Percentiles rank a stretch among this genome's conserved stretches.
phyloP scores from a whole-genome alignment of 2,797 vertebrate genomes.

The Premnoplex brunnescens region DNA sequence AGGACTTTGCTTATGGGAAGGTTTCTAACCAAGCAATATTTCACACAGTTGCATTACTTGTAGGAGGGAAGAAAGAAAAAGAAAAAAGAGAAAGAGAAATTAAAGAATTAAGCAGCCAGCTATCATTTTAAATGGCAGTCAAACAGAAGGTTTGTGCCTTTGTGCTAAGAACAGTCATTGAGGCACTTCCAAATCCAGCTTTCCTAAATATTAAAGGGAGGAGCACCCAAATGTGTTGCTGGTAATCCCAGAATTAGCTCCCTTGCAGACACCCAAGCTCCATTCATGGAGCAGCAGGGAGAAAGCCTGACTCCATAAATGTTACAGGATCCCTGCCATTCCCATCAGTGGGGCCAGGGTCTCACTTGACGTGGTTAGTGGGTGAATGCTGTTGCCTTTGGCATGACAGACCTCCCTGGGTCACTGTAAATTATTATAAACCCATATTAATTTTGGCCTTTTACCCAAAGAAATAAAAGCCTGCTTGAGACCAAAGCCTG shows the following conservation, averaged over 20 bases:
- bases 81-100: too few relatives aligned
- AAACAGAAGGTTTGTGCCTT: background rate
- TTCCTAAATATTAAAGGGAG: background rate
- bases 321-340: background rate
- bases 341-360: background rate
- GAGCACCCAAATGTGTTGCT: background rate
- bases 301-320: background rate
- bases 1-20: background rate
- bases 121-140: background rate
- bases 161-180: background rate
- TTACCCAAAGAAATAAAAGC: constrained; percentile 40
- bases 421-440: constrained; percentile 35
- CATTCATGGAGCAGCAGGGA: background rate
- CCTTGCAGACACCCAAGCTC: background rate
- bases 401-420: background rate
- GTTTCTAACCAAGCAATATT: background rate
- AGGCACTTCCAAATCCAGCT: background rate
- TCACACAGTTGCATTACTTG: background rate
- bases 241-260: background rate
- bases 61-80: background rate
- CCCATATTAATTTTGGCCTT: constrained; percentile 33
- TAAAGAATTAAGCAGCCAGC: background rate
- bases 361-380: background rate
- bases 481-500: background rate
- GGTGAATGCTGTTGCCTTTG: constrained; percentile 47